Base-by-base conservation (phyloP, 2,888 invertebrate species). In the Megastigmus dorsalis region DNA sequence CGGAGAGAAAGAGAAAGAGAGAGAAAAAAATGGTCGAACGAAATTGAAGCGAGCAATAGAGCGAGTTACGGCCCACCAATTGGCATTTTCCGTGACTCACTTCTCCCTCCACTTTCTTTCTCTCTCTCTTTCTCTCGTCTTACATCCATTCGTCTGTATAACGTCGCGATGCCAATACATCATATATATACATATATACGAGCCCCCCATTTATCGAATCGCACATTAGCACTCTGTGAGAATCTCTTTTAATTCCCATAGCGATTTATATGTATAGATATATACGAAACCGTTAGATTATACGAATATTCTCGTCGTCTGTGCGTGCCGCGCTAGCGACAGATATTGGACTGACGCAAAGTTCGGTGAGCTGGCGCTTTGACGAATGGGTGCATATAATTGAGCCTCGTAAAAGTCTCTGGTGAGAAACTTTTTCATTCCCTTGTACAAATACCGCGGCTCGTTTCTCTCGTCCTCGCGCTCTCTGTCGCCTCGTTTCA, bases 41-140 rank as follows among this genome's bases (percentile, higher is more conserved):
- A n/a, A n/a, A n/a, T n/a, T n/a, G n/a, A n/a, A n/a, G n/a, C n/a
- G n/a, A n/a, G 26, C n/a, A 23, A 48, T 5, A 7, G 26, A 26
- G 26, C 2, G 7, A 57, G 3, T 43, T 15, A 43, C 59, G 33
- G 36, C 18, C 33, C 33, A 38, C 45, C 66, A 54, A 77, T 68
- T 75, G 78, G 75, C 73, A 79, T 77, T 80, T 80, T 80, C 78
- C 76, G 67, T 72, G 78, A 80, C 66, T 77, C 79, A 15, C 52
- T 30, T 13, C 30, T 41, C 26, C n/a, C 23, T 36, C n/a, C 1
- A 45, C 36, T 48, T 48, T 36, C 33, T 41, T 15, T 23, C 28
- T 18, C 4, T 15, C 6, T 7, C 7, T 26, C 33, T 23, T 20
- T 20, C 4, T 3, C 23, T 3, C 26, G 43, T 13, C 10, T 6